Percentiles rank a stretch among this genome's conserved stretches.
Conservation (phyloP, 2,113 vertebrate genomes). For the Donacobius atricapilla region DNA sequence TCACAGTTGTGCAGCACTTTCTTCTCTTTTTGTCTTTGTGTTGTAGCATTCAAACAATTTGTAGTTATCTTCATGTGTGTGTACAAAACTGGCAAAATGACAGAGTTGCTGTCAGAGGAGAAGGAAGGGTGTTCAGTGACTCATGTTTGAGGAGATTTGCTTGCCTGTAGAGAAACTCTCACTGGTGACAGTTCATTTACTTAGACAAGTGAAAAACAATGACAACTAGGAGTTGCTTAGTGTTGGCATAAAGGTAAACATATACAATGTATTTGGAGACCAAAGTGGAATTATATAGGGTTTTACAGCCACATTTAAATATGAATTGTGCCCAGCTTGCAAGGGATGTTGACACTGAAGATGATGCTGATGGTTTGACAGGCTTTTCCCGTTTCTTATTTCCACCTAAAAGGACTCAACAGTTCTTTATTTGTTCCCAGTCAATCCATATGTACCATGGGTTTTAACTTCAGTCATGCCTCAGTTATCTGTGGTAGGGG, state of each 20-base stretch:
- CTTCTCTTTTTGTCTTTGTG: not conserved
- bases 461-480: not conserved
- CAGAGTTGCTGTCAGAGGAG: not conserved
- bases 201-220: not conserved
- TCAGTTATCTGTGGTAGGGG: not conserved
- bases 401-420: not conserved
- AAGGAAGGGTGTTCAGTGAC: not conserved
- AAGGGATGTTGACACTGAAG: not conserved
- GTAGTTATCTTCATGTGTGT: not conserved
- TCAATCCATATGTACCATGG: not conserved
- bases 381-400: not conserved
- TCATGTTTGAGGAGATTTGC: not conserved
- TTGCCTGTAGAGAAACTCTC: not conserved
- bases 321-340: not conserved
- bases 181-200: not conserved
- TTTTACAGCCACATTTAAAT: not conserved
- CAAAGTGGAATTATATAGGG: not conserved
- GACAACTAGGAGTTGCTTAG: not conserved
- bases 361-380: not conserved
- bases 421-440: not conserved
- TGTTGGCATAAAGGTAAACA: not conserved
- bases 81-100: not conserved
- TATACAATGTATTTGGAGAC: not conserved
- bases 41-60: not conserved
- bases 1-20: not conserved